phyloP scores from a whole-genome alignment of 2,888 invertebrate species.

The Trisateles emortualis region DNA sequence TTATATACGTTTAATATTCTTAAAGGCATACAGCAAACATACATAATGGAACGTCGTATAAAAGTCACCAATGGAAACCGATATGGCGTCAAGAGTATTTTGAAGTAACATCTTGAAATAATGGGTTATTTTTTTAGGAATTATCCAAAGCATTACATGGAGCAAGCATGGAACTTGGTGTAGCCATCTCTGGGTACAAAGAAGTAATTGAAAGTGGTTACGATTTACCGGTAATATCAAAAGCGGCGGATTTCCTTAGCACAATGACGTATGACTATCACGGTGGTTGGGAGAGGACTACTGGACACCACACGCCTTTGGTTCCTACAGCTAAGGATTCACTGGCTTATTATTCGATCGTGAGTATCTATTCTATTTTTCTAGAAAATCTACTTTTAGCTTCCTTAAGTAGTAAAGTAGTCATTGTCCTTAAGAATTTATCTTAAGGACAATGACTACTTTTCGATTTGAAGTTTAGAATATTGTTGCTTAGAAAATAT shows the following conservation, averaged over 20 bases:
- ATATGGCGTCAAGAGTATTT: too few relatives aligned
- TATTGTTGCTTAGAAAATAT: too few relatives aligned
- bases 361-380: constrained; percentile 74
- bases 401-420: too few relatives aligned
- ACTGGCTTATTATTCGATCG: constrained; percentile 92
- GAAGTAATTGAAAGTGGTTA: constrained; percentile 96
- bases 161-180: constrained; percentile 91
- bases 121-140: constrained; percentile 87
- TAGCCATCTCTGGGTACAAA: constrained; percentile 95
- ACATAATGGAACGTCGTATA: too few relatives aligned
- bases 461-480: too few relatives aligned
- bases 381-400: too few relatives aligned
- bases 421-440: too few relatives aligned
- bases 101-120: too few relatives aligned
- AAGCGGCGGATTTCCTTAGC: constrained; percentile 92
- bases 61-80: too few relatives aligned
- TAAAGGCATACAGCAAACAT: too few relatives aligned
- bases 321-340: constrained; percentile 89
- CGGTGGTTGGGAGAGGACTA: constrained; percentile 94
- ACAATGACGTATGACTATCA: constrained; percentile 97
- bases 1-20: too few relatives aligned
- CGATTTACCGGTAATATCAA: constrained; percentile 90
- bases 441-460: too few relatives aligned
- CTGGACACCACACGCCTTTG: constrained; percentile 94
- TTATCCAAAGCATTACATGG: constrained; percentile 88